Evolutionary conservation across 2,113 vertebrate species (phyloP).

Genomic region (Coracopsis vasa): DNA sequence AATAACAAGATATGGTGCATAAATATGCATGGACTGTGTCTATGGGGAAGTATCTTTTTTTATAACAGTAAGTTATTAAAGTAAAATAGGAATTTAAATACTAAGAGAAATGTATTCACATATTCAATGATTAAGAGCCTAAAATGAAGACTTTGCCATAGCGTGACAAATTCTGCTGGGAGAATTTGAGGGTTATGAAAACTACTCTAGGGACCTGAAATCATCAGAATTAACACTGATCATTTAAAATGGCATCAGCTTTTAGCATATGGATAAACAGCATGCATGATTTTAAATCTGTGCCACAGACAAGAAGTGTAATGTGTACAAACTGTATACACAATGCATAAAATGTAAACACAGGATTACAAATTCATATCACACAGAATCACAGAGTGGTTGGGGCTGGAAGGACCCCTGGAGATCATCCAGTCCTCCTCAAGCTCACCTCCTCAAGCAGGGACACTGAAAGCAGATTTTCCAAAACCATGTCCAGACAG

Average conservation of each 20-base stretch:
- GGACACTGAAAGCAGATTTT: neutral
- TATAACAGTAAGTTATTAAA: neutral
- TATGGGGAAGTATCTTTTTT: neutral
- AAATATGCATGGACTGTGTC: neutral
- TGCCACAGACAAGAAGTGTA: neutral
- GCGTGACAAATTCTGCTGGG: neutral
- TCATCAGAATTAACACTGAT: neutral
- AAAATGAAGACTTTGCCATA: neutral
- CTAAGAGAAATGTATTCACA: neutral
- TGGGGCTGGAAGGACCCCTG: neutral
- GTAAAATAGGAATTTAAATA: neutral
- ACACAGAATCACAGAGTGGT: neutral
- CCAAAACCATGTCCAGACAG: neutral
- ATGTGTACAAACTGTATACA: neutral
- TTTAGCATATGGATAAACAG: neutral
- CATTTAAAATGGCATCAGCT: neutral
- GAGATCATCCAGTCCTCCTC: neutral
- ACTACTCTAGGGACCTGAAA: neutral
- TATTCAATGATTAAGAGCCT: neutral
- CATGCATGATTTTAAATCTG: neutral
- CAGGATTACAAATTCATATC: neutral
- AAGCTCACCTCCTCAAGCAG: neutral
- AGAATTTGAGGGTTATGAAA: neutral
- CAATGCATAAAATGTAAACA: neutral
- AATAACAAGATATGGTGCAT: neutral